These are phyloP conservation scores for Catharus ustulatus DNA, from an alignment of 2,797 vertebrate species.

Conservation along the genomic window DNA sequence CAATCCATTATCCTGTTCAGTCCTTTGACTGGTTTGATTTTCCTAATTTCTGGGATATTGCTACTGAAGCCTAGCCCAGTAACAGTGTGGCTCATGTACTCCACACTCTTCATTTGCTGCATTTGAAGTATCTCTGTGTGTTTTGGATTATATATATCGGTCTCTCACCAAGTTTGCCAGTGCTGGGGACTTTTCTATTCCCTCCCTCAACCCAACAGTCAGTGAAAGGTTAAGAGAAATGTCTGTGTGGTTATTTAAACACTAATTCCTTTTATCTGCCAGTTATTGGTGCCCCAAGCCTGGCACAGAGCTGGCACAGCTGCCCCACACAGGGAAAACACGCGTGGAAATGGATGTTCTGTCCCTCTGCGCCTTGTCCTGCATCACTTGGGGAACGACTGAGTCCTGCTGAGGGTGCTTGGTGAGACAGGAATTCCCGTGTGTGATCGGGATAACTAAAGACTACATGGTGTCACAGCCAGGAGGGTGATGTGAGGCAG, in stretches of 20 bases:
- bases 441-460: rapidly evolving
- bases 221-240: not conserved
- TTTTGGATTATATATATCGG: not conserved
- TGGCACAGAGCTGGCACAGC: rapidly evolving
- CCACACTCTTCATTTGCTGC: not conserved
- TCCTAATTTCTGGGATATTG: not conserved
- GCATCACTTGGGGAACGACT: rapidly evolving
- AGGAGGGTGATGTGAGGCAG: rapidly evolving
- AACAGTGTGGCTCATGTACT: rapidly evolving
- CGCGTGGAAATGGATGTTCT: rapidly evolving
- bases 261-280: not conserved
- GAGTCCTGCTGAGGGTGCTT: not conserved
- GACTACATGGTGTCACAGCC: no score
- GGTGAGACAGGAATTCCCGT: not conserved
- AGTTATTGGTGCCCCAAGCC: rapidly evolving
- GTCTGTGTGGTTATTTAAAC: not conserved
- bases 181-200: not conserved
- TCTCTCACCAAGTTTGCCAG: not conserved
- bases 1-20: not conserved
- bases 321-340: not conserved
- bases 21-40: not conserved
- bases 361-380: not conserved
- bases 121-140: not conserved
- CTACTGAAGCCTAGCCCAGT: not conserved
- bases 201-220: not conserved